Percentiles rank a stretch among this genome's conserved stretches.
Evolutionary conservation across 2,888 invertebrate species (phyloP).

Genomic region (Adineta ricciae): DNA sequence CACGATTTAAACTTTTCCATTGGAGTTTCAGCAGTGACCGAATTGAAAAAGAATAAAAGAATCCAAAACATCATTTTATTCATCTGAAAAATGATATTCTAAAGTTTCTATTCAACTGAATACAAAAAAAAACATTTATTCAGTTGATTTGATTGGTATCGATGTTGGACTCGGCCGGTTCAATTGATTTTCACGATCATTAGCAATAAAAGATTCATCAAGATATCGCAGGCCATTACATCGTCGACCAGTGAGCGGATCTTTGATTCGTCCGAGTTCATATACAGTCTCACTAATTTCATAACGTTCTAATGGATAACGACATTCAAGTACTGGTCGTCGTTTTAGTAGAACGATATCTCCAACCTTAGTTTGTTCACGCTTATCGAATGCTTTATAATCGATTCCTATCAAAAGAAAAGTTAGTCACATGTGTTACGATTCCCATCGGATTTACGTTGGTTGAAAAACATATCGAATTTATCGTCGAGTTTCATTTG

Average conservation of each 20-base stretch:
- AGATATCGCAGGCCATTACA: constrained; percentile 12
- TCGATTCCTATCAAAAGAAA: constrained; percentile 1
- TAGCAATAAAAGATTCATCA: neutral
- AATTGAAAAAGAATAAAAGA: neutral
- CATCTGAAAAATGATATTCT: too few species aligned
- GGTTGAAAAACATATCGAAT: constrained; percentile 6
- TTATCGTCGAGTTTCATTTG: constrained; percentile 17
- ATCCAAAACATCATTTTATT: neutral
- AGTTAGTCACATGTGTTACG: neutral
- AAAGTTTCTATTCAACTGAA: neutral
- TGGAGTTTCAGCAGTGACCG: neutral
- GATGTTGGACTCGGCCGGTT: neutral
- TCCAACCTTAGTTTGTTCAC: neutral
- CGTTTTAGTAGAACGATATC: neutral
- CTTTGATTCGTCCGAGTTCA: neutral
- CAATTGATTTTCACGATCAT: neutral
- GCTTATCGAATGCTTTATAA: constrained; percentile 19
- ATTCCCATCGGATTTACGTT: neutral
- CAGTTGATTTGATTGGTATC: neutral
- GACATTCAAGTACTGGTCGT: neutral
- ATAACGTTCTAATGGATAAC: constrained; percentile 23
- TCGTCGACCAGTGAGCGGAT: constrained; percentile 1
- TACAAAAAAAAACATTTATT: neutral
- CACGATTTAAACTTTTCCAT: neutral
- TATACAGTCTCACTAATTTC: constrained; percentile 8